Conservation (phyloP, 1,140 invertebrate species). For the Akabosia matsudoensis region DNA sequence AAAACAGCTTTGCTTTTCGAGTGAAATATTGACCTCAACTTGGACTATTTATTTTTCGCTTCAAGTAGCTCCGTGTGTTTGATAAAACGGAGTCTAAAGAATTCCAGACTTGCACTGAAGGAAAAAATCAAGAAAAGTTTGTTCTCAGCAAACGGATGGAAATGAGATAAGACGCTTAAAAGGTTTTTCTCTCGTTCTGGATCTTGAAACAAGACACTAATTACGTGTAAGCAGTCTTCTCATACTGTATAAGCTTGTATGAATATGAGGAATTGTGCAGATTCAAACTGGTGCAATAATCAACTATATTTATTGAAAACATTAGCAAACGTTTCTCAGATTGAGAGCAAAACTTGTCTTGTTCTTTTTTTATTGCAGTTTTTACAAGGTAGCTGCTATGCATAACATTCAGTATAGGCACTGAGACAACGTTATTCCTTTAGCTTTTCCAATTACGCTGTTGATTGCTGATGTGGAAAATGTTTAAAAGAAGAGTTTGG, state of each 20-base stretch:
- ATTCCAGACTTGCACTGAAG: not conserved
- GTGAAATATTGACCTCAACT: too few species aligned
- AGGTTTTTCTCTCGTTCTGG: not conserved
- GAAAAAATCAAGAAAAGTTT: not conserved
- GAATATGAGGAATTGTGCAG: too few species aligned
- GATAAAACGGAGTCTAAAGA: too few species aligned
- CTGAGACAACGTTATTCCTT: not conserved
- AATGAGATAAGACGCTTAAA: not conserved
- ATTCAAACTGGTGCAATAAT: not conserved
- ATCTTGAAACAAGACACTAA: constrained; percentile 16
- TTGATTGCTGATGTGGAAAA: not conserved
- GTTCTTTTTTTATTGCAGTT: not conserved
- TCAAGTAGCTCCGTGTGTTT: too few species aligned
- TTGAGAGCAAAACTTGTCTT: not conserved
- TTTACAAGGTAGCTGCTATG: not conserved
- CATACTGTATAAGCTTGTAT: too few species aligned
- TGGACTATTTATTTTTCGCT: too few species aligned
- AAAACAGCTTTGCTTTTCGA: too few species aligned
- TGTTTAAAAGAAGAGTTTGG: too few species aligned
- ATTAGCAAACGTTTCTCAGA: not conserved
- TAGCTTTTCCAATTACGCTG: not conserved
- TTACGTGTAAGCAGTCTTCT: not conserved
- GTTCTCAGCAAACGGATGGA: not conserved
- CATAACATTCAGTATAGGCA: too few species aligned
- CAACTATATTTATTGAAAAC: not conserved